Base-by-base conservation (phyloP, 64 coral and sea anemone species). In the Stichodactyla mertensii region DNA sequence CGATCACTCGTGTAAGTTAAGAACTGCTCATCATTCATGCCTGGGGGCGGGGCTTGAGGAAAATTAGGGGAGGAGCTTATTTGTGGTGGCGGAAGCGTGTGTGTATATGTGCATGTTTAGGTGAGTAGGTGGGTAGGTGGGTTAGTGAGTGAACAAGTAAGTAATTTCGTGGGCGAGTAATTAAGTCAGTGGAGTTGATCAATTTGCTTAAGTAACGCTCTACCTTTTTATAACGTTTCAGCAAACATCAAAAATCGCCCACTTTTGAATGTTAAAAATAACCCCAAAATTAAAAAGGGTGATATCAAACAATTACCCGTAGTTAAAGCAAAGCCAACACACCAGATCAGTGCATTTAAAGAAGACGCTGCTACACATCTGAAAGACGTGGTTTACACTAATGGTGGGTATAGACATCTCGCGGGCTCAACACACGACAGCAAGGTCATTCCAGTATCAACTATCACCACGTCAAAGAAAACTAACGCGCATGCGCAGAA, bases 1-100 rank as follows among this genome's bases (percentile, higher is more conserved):
- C 64, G 94, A 96, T 88, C 90, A 90, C 18, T 57, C 84, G 54
- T 91, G 94, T 92, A 85, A 74, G 69, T 27, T 74, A 36, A 26
- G 0, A 45, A 45, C 36, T 45, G 36, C 3, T 45, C 36, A 45
- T 45, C 3, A 0, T 4, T 45, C 36, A 45, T 45, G 36, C 36
- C 1, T 45, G 0, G 36, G 36, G 36, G 1, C 36, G 36, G 36
- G 3, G 1, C 36, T 45, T 31, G 28, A 31, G 36, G 36, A 45
- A 45, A 45, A 45, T 45, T 3, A 45, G 36, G 3, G 36, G 36
- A 45, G 36, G 36, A 45, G 36, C 1, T 45, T 45, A 2, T 45
- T 45, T 45, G 36, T 45, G 36, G 36, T 45, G 3, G 36, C 36
- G 36, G 36, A 45, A 4, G 36, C 36, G 36, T 45, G 36, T 45